Evolutionary conservation across 1,140 invertebrate species (phyloP), one percentile per base, ranked within the genome.

Genomic region (Vollenhovia emeryi): DNA sequence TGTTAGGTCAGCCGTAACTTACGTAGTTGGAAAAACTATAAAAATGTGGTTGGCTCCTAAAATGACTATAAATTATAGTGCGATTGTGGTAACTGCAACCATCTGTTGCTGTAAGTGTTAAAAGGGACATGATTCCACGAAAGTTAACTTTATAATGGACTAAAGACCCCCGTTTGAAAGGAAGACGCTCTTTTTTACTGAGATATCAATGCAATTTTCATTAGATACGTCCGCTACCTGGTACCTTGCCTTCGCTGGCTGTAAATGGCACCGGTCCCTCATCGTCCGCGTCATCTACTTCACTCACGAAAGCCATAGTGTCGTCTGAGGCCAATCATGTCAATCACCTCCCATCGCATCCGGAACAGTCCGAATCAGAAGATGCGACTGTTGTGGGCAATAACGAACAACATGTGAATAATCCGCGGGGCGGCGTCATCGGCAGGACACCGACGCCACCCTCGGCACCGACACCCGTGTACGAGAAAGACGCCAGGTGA

Each of bases 381-480:
- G n/a, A 85, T 36, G 27, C 33, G 15, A 33, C 43, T 27, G 62
- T 0, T 11, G 21, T 40, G 8, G 30, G 68, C 13, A 74, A 40
- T n/a, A 74, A 50, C 1, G 86, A 73, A 24, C 71, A 79, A 11
- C 73, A 50, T 0, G 45, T 79, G n/a, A 90, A 89, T 57, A 93
- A 93, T 66, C 93, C 93, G 5, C 86, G 93, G 30, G 93, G 93
- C 24, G 93, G 93, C 52, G 89, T 94, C 7, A 93, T 94, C 73
- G 93, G 93, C 2, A 93, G 90, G 57, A 92, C 93, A 7, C 93
- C 93, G 24, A 91, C 90, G 9, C 93, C 90, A 76, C 89, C 86
- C 1, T 89, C 92, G 1, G 91, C 91, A 15, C 92, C 92, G 0
- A 92, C 87, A 15, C 92, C 92, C 4, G 62, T 84, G 6, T 88